Evolutionary conservation across 1,140 invertebrate genomes (phyloP), one percentile per base, ranked within the genome.

Genomic region (Diprion similis): DNA sequence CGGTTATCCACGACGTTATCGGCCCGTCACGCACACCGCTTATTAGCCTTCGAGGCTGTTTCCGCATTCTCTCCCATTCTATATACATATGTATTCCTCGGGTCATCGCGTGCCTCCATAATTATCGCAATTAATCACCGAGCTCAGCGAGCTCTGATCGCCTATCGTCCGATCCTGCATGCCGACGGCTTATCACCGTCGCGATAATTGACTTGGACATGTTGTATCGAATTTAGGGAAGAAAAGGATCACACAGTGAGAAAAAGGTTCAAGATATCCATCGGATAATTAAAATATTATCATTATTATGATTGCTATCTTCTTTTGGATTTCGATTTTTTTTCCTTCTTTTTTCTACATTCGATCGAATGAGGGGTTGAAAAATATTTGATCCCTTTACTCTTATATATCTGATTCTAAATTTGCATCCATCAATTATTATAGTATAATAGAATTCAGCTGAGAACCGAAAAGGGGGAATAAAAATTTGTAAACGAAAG

Each of bases 191-290:
- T 78, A 79, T 80, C 72, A 77, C 77, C 74, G 68, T 73, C 73
- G 77, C 76, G 80, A 80, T 82, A 81, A 81, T 82, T 79, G 78
- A 80, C 73, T 79, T 76, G 66, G 75, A 72, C 77, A 78, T 78
- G 78, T 82, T 59, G 51, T 59, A 59, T 17, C 51, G 4, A 59
- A 17, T 8, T 13, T 9, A 9, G 51, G 4, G 51, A 59, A 15
- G n/a, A n/a, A 59, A 59, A 9, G 11, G 11, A 59, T 59, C 9
- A 9, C 1, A 2, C 24, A 2, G 24, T 37, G 24, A 37, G 24
- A 37, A 37, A 37, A 37, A 37, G 24, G 6, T 37, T 37, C 24
- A 4, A 37, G 24, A 37, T 37, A 37, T 37, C 24, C 24, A 1
- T 37, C 24, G 6, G 6, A 37, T 37, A 37, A 37, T 37, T 37